Conservation (phyloP, 2,113 vertebrate species). For the Canis aureus region DNA sequence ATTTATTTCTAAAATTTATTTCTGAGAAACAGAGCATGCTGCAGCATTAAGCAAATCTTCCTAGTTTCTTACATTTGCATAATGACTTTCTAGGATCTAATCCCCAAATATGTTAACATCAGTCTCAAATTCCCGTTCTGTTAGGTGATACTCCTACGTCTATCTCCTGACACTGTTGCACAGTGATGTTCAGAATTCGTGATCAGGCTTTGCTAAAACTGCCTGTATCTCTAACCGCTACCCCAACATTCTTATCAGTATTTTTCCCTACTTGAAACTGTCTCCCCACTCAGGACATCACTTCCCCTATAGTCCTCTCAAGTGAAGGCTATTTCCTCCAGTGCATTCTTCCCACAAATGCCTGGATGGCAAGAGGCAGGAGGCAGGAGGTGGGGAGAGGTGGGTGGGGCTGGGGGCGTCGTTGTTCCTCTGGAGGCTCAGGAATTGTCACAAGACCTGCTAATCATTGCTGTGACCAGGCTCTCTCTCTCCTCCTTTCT, state of each 20-base stretch:
- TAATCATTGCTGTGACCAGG: neutral
- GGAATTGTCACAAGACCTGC: neutral
- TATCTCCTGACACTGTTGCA: neutral
- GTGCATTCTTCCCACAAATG: neutral
- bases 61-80: neutral
- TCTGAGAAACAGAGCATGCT: neutral
- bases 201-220: neutral
- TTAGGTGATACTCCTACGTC: neutral
- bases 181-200: neutral
- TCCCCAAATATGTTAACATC: neutral
- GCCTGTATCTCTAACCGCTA: too few relatives aligned
- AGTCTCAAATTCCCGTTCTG: neutral
- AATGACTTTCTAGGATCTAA: neutral
- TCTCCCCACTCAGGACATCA: neutral
- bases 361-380: neutral
- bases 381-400: neutral
- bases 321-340: neutral
- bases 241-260: neutral
- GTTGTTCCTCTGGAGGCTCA: neutral
- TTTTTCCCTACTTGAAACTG: neutral
- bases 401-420: neutral
- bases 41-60: neutral
- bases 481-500: too few relatives aligned
- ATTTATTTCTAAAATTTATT: conserved; percentile 4
- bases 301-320: neutral